Conservation (phyloP, 1,140 invertebrate species). For the Caenorhabditis tropicalis region DNA sequence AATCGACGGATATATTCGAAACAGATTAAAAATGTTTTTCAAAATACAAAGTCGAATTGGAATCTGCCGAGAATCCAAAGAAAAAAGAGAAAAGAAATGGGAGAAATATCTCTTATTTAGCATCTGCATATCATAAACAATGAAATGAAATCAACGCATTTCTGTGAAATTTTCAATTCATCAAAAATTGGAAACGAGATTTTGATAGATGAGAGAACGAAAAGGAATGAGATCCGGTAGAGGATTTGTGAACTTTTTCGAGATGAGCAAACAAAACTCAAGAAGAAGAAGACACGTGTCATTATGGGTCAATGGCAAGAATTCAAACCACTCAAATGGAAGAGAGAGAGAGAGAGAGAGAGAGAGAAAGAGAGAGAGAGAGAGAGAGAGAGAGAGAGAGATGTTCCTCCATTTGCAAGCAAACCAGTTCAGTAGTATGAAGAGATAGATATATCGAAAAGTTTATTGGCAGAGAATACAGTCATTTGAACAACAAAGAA, state of each 20-base stretch:
- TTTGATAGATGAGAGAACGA: conserved; percentile 17
- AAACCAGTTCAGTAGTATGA: not conserved
- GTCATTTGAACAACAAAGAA: not conserved
- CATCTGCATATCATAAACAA: conserved; percentile 1
- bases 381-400: no score
- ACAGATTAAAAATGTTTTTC: no score
- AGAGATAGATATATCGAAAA: not conserved
- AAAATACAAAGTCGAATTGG: no score
- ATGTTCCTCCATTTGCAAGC: not conserved
- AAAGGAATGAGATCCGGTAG: not conserved
- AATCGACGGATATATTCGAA: no score
- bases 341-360: no score
- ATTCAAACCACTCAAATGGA: not conserved
- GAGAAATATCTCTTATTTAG: not conserved
- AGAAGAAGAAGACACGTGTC: not conserved
- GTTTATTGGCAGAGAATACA: not conserved
- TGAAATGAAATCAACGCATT: not conserved
- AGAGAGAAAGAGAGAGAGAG: no score
- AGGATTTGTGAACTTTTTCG: conserved; percentile 23
- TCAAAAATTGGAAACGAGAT: conserved; percentile 31
- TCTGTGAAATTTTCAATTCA: conserved; percentile 28
- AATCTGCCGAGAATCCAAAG: no score
- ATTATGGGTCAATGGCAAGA: not conserved
- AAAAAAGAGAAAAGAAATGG: not conserved
- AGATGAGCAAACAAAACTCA: not conserved